Base-by-base conservation (phyloP, 2,113 vertebrate genomes). In the Coracopsis vasa region DNA sequence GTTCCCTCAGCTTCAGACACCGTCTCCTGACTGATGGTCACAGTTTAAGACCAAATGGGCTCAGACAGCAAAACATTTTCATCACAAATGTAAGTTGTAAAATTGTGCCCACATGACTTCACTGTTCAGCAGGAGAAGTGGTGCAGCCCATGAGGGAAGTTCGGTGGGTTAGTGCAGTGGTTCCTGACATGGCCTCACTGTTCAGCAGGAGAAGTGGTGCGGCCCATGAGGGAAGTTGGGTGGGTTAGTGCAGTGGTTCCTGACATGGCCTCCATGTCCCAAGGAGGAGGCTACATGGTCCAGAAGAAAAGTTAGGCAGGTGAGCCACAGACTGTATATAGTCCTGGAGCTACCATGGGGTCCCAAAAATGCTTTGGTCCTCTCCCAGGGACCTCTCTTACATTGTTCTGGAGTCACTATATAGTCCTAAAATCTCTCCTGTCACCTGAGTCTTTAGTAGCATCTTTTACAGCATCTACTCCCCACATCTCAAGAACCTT, bases 321-420 rank as follows among this genome's bases (percentile, higher is more conserved):
- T 70, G 23, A 80, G 29, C 5, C 61, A 51, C 6, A 2, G 7
- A 33, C 9, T 1, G 2, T 29, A 47, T 4, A 17, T 5, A 56
- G 13, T 33, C 6, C 28, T 48, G 54, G 29, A 29, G 18, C 45
- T 44, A 66, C 18, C 0, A 0, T 4, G 4, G 4, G 29, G 11
- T 71, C 20, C 23, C n/a, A 44, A 16, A 42, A 9, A 42, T 24
- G 16, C 27, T 60, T 71, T 37, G 15, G 4, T 33, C 67, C 53
- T 25, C 25, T 60, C 19, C 25, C 19, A 5, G 11, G 25, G 7
- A 66, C 10, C 5, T 66, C n/a, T 39, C 41, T 64, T 16, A 48
- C 8, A n/a, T 31, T 82, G 24, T 86, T 82, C 82, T 33, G 11
- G 37, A 70, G n/a, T 56, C 14, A 19, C 56, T 58, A 23, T 13